Evolutionary conservation across 2,888 invertebrate species (phyloP).

Genomic region (Catocala fraxini): DNA sequence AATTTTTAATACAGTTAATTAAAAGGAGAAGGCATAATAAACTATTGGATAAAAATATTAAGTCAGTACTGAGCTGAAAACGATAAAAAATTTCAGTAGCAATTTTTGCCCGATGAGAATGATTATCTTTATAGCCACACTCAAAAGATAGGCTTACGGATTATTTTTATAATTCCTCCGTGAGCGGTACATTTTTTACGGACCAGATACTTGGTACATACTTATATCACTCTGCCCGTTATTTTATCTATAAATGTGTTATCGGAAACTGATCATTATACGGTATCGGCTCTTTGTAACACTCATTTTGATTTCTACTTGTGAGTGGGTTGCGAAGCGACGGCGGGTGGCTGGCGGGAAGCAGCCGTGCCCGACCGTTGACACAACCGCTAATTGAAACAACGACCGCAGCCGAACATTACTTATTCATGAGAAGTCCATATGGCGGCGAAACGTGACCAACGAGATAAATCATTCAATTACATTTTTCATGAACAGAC

Average conservation of each 20-base stretch:
- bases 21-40: too few relatives aligned
- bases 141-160: too few relatives aligned
- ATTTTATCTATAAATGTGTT: neutral
- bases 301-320: slow-evolving; percentile 52
- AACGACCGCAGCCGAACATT: slow-evolving; percentile 83
- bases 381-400: slow-evolving; percentile 87
- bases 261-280: slow-evolving; percentile 3
- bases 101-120: too few relatives aligned
- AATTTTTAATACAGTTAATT: too few relatives aligned
- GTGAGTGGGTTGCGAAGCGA: slow-evolving; percentile 32
- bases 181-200: too few relatives aligned
- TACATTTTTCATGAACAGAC: slow-evolving; percentile 81
- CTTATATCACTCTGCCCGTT: neutral
- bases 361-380: slow-evolving; percentile 75
- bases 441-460: slow-evolving; percentile 85
- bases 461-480: slow-evolving; percentile 85
- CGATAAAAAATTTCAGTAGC: too few relatives aligned
- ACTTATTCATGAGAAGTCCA: slow-evolving; percentile 87
- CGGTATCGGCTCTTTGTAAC: slow-evolving; percentile 50
- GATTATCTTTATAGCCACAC: too few relatives aligned
- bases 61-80: too few relatives aligned
- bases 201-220: too few relatives aligned
- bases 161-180: too few relatives aligned
- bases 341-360: slow-evolving; percentile 57
- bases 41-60: too few relatives aligned